phyloP scores from a whole-genome alignment of 1,140 invertebrate genomes.

The Cataglyphis hispanica region DNA sequence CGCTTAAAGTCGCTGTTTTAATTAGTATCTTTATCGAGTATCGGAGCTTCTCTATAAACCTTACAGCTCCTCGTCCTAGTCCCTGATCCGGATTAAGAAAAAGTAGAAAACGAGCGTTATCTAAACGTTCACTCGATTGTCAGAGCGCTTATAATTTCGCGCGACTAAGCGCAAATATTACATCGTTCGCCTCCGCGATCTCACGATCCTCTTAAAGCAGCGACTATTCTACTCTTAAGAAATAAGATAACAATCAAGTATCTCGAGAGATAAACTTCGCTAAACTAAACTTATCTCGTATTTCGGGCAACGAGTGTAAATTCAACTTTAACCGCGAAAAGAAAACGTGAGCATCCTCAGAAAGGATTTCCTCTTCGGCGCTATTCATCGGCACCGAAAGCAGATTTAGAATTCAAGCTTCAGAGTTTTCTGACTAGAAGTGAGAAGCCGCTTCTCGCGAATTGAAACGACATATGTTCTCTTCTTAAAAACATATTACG shows the following conservation, averaged over 20 bases:
- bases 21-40: slow-evolving; percentile 20
- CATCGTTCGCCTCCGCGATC: background rate
- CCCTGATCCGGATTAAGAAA: slow-evolving; percentile 12
- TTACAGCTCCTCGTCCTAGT: background rate
- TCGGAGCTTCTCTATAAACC: background rate
- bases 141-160: slow-evolving; percentile 1
- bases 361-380: background rate
- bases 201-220: slow-evolving; percentile 4
- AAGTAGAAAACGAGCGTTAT: slow-evolving; percentile 35
- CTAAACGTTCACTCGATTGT: slow-evolving; percentile 35
- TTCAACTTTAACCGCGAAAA: background rate
- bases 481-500: slow-evolving; percentile 34
- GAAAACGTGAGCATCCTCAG: slow-evolving; percentile 11
- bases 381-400: background rate
- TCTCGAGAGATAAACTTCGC: too few relatives aligned
- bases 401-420: slow-evolving; percentile 42
- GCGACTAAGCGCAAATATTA: background rate
- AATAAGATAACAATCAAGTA: background rate
- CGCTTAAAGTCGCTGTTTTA: slow-evolving; percentile 30
- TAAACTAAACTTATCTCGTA: slow-evolving; percentile 10
- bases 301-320: background rate
- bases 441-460: slow-evolving; percentile 4
- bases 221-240: slow-evolving; percentile 6
- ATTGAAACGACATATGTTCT: slow-evolving; percentile 30
- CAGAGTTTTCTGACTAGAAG: slow-evolving; percentile 83